Evolutionary conservation across 2,888 invertebrate genomes (phyloP).

Genomic region (Allophyes oxyacanthae): DNA sequence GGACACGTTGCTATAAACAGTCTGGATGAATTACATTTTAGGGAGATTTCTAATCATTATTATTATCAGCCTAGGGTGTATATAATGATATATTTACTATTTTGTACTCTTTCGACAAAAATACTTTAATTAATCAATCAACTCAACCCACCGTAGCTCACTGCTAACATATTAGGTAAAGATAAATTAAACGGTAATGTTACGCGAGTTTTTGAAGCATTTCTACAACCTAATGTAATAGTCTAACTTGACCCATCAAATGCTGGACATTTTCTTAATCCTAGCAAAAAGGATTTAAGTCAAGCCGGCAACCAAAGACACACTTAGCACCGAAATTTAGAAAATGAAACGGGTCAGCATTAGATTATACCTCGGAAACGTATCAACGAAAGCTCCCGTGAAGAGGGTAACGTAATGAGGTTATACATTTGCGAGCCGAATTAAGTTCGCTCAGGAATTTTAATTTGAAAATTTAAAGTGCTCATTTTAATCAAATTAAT

Average conservation of each 20-base stretch:
- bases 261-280: slow-evolving; percentile 48
- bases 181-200: too few species aligned
- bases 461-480: slow-evolving; percentile 65
- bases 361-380: slow-evolving; percentile 73
- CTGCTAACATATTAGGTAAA: too few species aligned
- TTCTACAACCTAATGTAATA: too few species aligned
- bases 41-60: not conserved
- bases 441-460: slow-evolving; percentile 66
- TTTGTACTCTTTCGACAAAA: too few species aligned
- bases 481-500: slow-evolving; percentile 60
- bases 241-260: slow-evolving; percentile 16
- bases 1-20: slow-evolving; percentile 15
- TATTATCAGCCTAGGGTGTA: too few species aligned
- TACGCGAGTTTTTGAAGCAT: too few species aligned
- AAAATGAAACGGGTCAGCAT: slow-evolving; percentile 68
- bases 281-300: slow-evolving; percentile 54
- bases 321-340: slow-evolving; percentile 62
- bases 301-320: slow-evolving; percentile 44
- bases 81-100: too few species aligned
- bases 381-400: slow-evolving; percentile 74
- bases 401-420: slow-evolving; percentile 80
- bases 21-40: slow-evolving; percentile 14
- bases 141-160: too few species aligned
- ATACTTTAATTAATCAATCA: too few species aligned
- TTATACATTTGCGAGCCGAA: slow-evolving; percentile 75